A percentile compares a stretch with the other conserved stretches of the same genome.
These are phyloP conservation scores for Enteromius afrohamiltoni DNA, from an alignment of 2,797 vertebrate genomes.

Conservation along the genomic window DNA sequence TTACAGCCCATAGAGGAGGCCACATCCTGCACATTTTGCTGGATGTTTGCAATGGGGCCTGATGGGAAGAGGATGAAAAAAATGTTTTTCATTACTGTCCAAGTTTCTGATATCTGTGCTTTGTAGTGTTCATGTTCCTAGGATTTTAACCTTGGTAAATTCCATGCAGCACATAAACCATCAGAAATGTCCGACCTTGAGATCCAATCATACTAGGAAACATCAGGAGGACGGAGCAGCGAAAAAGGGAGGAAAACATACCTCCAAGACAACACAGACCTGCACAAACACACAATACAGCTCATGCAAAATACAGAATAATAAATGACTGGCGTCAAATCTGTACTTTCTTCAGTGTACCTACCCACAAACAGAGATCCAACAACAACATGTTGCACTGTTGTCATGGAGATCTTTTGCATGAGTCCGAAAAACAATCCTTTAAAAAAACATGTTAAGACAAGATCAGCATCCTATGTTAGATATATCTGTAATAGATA, in stretches of 20 bases:
- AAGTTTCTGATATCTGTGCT: neutral
- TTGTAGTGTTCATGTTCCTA: neutral
- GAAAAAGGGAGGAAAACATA: slow-evolving; percentile 78
- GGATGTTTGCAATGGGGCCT: slow-evolving; percentile 85
- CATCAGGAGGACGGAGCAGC: slow-evolving; percentile 82
- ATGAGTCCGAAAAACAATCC: slow-evolving; percentile 69
- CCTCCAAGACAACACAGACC: slow-evolving; percentile 79
- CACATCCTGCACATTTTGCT: slow-evolving; percentile 79
- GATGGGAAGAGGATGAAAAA: slow-evolving; percentile 9
- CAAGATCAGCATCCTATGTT: neutral
- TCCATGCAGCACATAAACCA: slow-evolving; percentile 77
- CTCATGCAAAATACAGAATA: slow-evolving; percentile 8
- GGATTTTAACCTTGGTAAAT: slow-evolving; percentile 77
- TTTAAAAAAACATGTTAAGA: slow-evolving; percentile 55
- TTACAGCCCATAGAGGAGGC: slow-evolving; percentile 85
- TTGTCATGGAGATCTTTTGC: slow-evolving; percentile 67
- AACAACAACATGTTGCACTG: slow-evolving; percentile 60
- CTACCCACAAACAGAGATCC: slow-evolving; percentile 71
- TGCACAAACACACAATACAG: slow-evolving; percentile 63
- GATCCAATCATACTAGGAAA: slow-evolving; percentile 86
- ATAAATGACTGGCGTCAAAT: neutral
- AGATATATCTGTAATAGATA: neutral
- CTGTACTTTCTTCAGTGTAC: slow-evolving; percentile 44
- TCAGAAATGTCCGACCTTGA: slow-evolving; percentile 80
- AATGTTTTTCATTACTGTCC: neutral